Evolutionary conservation across 2,888 invertebrate species (phyloP).

Genomic region (Polymixis flavicincta): DNA sequence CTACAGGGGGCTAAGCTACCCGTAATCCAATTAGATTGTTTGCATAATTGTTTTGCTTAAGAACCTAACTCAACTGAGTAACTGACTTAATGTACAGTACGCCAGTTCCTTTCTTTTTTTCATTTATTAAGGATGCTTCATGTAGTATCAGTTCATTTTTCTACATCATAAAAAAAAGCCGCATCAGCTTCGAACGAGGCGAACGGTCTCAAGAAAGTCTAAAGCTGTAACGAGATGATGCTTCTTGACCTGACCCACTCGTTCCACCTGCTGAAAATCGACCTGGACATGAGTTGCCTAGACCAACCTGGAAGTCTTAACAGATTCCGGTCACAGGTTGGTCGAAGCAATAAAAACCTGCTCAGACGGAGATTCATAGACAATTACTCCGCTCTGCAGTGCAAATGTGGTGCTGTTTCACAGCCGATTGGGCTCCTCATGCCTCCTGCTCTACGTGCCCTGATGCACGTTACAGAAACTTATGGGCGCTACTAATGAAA

Average conservation of each 20-base stretch:
- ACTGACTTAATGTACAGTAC: neutral
- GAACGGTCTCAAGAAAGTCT: conserved; percentile 8
- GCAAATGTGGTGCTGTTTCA: conserved; percentile 1
- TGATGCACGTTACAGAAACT: neutral
- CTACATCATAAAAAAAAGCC: neutral
- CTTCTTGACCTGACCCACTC: neutral
- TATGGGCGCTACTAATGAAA: neutral
- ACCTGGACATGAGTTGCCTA: neutral
- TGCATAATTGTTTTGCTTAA: conserved; percentile 20
- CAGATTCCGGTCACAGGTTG: neutral
- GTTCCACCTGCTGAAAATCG: neutral
- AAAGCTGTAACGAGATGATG: neutral
- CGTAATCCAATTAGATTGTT: conserved; percentile 40
- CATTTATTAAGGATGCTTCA: neutral
- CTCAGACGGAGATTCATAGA: neutral
- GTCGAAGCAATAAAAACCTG: neutral
- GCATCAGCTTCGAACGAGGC: too few species aligned
- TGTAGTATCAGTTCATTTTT: neutral
- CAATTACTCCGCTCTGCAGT: neutral
- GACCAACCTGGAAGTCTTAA: neutral
- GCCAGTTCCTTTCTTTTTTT: neutral
- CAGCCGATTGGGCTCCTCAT: neutral
- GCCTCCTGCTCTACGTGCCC: too few species aligned
- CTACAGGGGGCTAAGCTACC: conserved; percentile 1
- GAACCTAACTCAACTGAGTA: neutral